These are phyloP conservation scores for Daphoenositta chrysoptera DNA, from an alignment of 2,113 vertebrate species.

Conservation along the genomic window DNA sequence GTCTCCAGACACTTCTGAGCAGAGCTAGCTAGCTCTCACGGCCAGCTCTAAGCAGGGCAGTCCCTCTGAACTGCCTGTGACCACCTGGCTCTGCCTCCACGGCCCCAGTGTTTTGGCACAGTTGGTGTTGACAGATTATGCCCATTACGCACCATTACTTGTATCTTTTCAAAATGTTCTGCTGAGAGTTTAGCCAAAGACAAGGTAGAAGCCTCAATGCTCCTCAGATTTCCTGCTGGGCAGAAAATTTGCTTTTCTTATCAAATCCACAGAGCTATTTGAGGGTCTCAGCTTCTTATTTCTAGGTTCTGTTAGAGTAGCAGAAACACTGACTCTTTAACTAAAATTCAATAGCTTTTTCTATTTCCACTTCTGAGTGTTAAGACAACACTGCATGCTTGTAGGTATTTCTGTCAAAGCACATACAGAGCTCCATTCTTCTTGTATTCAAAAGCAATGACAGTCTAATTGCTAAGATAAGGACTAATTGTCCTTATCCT, in stretches of 20 bases:
- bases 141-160: background rate
- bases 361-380: background rate
- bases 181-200: background rate
- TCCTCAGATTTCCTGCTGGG: background rate
- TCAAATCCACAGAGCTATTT: background rate
- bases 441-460: background rate
- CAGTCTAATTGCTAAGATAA: background rate
- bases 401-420: background rate
- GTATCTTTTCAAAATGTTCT: background rate
- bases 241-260: background rate
- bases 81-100: background rate
- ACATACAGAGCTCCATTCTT: background rate
- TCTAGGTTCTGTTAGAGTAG: background rate
- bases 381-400: background rate
- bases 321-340: background rate
- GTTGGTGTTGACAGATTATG: background rate
- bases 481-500: background rate
- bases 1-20: background rate
- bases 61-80: background rate
- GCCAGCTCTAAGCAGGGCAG: fast-evolving
- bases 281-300: background rate
- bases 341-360: background rate
- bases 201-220: background rate
- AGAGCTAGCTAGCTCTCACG: background rate
- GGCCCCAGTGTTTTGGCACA: background rate